phyloP scores from a whole-genome alignment of 2,888 invertebrate genomes.

The Scaptomyza cyrtandrae region DNA sequence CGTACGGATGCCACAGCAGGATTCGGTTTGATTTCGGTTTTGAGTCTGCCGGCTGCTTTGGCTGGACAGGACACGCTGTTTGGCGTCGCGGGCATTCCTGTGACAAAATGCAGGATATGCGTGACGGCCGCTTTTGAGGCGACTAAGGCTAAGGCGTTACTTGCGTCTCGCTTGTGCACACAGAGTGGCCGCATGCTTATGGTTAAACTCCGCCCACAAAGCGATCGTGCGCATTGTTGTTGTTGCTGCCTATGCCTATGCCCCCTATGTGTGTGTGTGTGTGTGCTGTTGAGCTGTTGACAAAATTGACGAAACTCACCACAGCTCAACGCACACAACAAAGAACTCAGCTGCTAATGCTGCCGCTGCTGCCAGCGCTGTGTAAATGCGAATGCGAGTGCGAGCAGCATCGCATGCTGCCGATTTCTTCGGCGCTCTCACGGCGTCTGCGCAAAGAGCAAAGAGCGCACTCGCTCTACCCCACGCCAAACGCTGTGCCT shows the following conservation, averaged over 20 bases:
- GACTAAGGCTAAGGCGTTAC: slow-evolving; percentile 28
- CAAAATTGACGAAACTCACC: slow-evolving; percentile 65
- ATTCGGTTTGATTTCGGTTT: slow-evolving; percentile 19
- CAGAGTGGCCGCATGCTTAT: slow-evolving; percentile 22
- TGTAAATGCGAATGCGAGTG: slow-evolving; percentile 19
- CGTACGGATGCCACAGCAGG: slow-evolving; percentile 15
- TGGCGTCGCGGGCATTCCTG: slow-evolving; percentile 20
- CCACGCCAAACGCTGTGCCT: slow-evolving; percentile 43
- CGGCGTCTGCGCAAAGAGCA: slow-evolving; percentile 48
- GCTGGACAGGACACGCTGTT: slow-evolving; percentile 30
- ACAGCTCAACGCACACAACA: slow-evolving; percentile 34
- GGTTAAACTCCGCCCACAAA: slow-evolving; percentile 67
- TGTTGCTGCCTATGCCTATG: slow-evolving; percentile 34
- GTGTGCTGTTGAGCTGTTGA: slow-evolving; percentile 43
- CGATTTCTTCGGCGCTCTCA: slow-evolving; percentile 46
- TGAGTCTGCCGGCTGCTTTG: slow-evolving; percentile 14
- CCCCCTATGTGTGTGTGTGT: background rate
- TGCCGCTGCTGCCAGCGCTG: background rate
- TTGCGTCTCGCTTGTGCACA: slow-evolving; percentile 53
- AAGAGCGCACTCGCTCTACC: slow-evolving; percentile 44
- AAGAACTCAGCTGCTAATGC: slow-evolving; percentile 10
- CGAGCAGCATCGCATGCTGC: slow-evolving; percentile 44
- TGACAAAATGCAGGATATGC: slow-evolving; percentile 58
- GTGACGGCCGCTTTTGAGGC: slow-evolving; percentile 18
- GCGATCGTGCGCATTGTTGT: slow-evolving; percentile 68